A percentile compares a stretch with the other conserved stretches of the same genome.
Evolutionary conservation across 2,113 vertebrate species (phyloP).

Genomic region (Melanocharis versteri): DNA sequence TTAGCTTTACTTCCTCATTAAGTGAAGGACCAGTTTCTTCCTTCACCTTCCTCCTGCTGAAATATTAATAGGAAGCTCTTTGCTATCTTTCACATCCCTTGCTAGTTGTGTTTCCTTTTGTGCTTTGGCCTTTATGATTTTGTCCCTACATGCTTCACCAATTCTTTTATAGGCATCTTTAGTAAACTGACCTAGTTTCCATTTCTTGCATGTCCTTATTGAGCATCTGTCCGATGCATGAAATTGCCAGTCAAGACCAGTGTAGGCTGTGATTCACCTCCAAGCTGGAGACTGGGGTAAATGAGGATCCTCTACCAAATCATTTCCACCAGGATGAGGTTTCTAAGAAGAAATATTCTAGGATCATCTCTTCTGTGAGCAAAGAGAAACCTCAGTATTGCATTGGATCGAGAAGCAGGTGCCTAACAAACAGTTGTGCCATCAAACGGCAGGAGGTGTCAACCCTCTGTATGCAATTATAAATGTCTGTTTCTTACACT

Average conservation of each 20-base stretch:
- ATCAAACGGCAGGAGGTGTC: neutral
- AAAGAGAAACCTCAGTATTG: neutral
- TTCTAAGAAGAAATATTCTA: neutral
- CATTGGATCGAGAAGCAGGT: neutral
- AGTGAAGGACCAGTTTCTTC: neutral
- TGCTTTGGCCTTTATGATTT: neutral
- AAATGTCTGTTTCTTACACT: neutral
- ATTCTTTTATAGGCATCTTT: neutral
- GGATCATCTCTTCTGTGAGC: neutral
- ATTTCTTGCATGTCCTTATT: neutral
- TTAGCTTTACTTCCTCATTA: neutral
- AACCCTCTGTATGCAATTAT: neutral
- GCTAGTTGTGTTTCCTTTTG: neutral
- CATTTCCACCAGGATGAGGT: neutral
- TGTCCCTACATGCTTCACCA: neutral
- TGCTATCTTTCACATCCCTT: neutral
- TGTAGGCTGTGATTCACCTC: neutral
- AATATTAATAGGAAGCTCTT: conserved; percentile 1
- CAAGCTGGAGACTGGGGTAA: neutral
- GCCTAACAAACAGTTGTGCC: neutral
- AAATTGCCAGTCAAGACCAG: neutral
- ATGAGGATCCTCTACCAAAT: neutral
- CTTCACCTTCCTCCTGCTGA: neutral
- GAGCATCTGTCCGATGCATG: neutral
- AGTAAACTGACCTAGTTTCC: neutral